Conservation (phyloP, 2,888 invertebrate genomes). For the Meloe dianella region DNA sequence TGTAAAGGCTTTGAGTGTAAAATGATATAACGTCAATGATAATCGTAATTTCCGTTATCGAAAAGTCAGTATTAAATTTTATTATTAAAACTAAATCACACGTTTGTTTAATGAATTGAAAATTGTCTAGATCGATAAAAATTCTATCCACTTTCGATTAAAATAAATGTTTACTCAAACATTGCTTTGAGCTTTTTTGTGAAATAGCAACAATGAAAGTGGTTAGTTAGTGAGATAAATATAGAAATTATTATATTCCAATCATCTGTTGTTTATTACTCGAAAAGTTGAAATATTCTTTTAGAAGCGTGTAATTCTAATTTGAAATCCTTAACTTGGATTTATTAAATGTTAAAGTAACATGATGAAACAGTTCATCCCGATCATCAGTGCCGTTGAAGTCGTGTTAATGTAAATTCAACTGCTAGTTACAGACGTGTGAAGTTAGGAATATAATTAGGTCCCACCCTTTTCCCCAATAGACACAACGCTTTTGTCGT, state of each 20-base stretch:
- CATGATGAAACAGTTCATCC: background rate
- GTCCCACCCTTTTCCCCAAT: conserved; percentile 25
- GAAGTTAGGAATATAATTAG: conserved; percentile 39
- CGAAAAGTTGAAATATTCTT: background rate
- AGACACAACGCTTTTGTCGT: conserved; percentile 34
- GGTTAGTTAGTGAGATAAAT: background rate
- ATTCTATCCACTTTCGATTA: background rate
- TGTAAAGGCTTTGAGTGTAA: background rate
- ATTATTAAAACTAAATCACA: background rate
- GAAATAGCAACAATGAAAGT: background rate
- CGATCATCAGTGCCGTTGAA: background rate
- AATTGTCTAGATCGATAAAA: background rate
- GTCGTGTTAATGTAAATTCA: conserved; percentile 32
- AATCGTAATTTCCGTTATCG: background rate
- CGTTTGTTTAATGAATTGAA: background rate
- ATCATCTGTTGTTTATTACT: background rate
- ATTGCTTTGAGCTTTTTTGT: background rate
- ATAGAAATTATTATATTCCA: background rate
- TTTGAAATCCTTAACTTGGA: background rate
- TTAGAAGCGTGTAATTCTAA: background rate
- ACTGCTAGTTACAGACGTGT: conserved; percentile 40
- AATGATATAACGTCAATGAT: conserved; percentile 7
- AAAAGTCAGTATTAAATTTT: background rate
- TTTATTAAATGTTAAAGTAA: background rate
- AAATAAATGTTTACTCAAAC: background rate